Conservation (phyloP, 2,888 invertebrate genomes). For the Saturnia pavonia region DNA sequence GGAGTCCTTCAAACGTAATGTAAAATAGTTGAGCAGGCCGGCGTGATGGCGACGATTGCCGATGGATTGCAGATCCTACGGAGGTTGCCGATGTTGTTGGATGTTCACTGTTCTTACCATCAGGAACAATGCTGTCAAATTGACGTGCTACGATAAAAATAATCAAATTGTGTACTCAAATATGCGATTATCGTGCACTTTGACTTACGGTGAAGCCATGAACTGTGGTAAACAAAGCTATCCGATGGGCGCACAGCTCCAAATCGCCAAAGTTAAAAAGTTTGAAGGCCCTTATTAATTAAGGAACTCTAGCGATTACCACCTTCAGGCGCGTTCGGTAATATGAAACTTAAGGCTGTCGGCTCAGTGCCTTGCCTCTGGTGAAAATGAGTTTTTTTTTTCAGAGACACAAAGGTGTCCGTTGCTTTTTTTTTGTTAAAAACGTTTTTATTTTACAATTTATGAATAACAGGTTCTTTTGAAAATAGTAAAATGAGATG, state of each 20-base stretch:
- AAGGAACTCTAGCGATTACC: slow-evolving; percentile 61
- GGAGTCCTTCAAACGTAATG: no score
- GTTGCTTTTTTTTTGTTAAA: neutral
- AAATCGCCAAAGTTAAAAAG: slow-evolving; percentile 36
- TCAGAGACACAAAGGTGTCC: neutral
- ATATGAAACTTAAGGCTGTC: slow-evolving; percentile 32
- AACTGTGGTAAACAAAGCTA: slow-evolving; percentile 18
- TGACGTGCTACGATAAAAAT: no score
- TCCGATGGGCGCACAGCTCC: slow-evolving; percentile 25
- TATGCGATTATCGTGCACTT: neutral
- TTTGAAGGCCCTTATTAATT: slow-evolving; percentile 64
- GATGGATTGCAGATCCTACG: no score
- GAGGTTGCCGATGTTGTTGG: no score
- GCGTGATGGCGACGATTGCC: no score
- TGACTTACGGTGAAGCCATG: neutral
- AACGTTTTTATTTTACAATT: neutral
- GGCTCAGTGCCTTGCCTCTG: neutral
- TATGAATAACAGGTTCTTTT: neutral
- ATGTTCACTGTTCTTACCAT: no score
- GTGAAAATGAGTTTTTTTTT: slow-evolving; percentile 7
- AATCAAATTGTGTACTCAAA: no score
- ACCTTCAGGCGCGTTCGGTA: slow-evolving; percentile 40
- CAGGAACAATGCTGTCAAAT: no score
- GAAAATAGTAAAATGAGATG: neutral
- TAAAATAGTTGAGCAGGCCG: no score